Conservation (phyloP, 2,113 vertebrate genomes). For the Pterocles burchelli region DNA sequence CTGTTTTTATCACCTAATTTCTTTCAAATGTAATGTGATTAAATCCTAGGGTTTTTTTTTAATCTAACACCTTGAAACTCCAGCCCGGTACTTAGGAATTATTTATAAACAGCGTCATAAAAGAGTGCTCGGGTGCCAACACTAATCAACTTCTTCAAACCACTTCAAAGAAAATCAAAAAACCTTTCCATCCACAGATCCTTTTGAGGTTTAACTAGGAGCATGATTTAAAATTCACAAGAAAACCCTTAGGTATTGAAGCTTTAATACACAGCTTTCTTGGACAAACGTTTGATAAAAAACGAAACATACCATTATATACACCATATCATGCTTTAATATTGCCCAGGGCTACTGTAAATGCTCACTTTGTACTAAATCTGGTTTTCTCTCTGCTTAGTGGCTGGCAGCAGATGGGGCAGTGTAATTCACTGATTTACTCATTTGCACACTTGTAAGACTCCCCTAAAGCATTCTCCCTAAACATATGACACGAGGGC, state of each 20-base stretch:
- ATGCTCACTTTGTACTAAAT: slow-evolving; percentile 85
- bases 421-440: slow-evolving; percentile 44
- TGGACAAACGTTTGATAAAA: slow-evolving; percentile 85
- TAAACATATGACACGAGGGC: slow-evolving; percentile 19
- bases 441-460: slow-evolving; percentile 2
- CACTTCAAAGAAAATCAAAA: slow-evolving; percentile 84
- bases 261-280: slow-evolving; percentile 85
- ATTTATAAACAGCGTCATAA: slow-evolving; percentile 85
- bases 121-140: slow-evolving; percentile 81
- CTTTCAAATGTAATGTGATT: slow-evolving; percentile 76
- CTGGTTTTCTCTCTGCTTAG: slow-evolving; percentile 70
- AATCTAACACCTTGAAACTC: slow-evolving; percentile 81
- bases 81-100: slow-evolving; percentile 81
- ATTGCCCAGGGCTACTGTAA: slow-evolving; percentile 86
- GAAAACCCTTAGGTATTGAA: slow-evolving; percentile 82
- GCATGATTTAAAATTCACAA: slow-evolving; percentile 85
- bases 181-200: slow-evolving; percentile 78
- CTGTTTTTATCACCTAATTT: slow-evolving; percentile 73
- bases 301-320: slow-evolving; percentile 79
- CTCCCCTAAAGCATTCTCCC: not conserved
- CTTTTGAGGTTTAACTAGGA: slow-evolving; percentile 87
- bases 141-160: slow-evolving; percentile 82
- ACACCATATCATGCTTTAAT: slow-evolving; percentile 76
- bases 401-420: slow-evolving; percentile 64
- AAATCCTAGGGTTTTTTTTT: slow-evolving; percentile 70